Conservation (phyloP, 2,113 vertebrate genomes). For the Macquaria ambigua region DNA sequence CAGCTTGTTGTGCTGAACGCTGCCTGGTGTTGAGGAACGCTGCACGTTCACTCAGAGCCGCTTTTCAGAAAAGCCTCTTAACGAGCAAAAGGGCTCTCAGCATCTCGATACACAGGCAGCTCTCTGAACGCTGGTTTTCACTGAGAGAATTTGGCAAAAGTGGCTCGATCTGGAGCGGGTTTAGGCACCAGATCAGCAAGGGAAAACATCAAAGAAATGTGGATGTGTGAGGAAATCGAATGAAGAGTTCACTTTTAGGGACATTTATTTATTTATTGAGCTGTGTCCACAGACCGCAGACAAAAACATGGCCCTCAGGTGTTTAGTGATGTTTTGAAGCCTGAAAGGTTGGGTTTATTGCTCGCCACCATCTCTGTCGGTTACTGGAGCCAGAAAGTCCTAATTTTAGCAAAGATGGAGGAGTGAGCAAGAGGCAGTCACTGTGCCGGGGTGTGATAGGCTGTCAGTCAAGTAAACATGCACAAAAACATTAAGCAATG, state of each 20-base stretch:
- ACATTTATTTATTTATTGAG: neutral
- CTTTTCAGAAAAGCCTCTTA: slow-evolving; percentile 11
- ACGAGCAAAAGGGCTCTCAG: neutral
- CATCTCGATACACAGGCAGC: neutral
- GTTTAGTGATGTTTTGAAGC: neutral
- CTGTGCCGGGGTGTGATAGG: neutral
- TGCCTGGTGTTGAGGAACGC: slow-evolving; percentile 32
- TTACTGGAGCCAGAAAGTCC: neutral
- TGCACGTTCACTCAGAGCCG: slow-evolving; percentile 6
- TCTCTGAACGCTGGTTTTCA: neutral
- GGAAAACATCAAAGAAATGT: neutral
- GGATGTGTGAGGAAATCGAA: neutral
- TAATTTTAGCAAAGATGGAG: neutral
- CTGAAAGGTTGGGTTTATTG: neutral
- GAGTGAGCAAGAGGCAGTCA: neutral
- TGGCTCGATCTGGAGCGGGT: neutral
- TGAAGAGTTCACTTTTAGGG: neutral
- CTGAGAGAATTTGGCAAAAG: neutral
- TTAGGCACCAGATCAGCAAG: neutral
- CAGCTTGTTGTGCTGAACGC: slow-evolving; percentile 48
- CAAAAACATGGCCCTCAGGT: neutral
- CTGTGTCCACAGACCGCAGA: neutral
- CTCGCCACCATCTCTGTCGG: neutral
- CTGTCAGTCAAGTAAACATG: neutral
- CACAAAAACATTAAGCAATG: neutral